Percentiles rank a stretch among this genome's conserved stretches.
These are phyloP conservation scores for Ochotona curzoniae DNA, from an alignment of 2,113 vertebrate species.

Conservation along the genomic window DNA sequence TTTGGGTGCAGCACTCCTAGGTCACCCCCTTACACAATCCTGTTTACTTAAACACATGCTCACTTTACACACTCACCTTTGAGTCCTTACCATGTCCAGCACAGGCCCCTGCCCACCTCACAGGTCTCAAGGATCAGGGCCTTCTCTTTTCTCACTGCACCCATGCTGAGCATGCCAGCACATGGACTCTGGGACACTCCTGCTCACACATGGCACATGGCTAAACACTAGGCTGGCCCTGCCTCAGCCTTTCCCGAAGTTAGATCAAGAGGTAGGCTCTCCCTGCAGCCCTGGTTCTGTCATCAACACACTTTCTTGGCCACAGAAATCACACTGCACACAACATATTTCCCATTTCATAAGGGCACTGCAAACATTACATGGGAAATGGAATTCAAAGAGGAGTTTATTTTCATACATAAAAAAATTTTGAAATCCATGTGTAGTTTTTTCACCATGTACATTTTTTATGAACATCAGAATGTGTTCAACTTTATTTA, in stretches of 20 bases:
- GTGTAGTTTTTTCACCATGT: too few species aligned
- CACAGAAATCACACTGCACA: neutral
- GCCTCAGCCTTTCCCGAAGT: conserved; percentile 3
- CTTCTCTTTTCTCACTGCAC: neutral
- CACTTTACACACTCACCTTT: neutral
- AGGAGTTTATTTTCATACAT: too few species aligned
- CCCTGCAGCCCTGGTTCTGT: neutral
- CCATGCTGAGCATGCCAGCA: neutral
- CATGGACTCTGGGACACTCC: neutral
- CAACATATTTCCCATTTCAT: neutral
- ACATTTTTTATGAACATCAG: too few species aligned
- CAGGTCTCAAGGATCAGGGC: neutral
- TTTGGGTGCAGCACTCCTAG: accelerated
- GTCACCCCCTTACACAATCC: accelerated
- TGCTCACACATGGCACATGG: neutral
- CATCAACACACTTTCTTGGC: neutral
- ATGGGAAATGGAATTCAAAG: too few species aligned
- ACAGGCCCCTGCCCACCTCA: neutral
- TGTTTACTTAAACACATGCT: neutral
- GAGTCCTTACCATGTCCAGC: neutral
- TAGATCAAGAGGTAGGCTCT: neutral
- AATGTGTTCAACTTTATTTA: too few species aligned
- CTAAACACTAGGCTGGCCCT: neutral
- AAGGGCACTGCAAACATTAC: too few species aligned
- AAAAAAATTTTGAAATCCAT: too few species aligned